phyloP scores from a whole-genome alignment of 2,888 invertebrate genomes.

The Conomelus anceps region DNA sequence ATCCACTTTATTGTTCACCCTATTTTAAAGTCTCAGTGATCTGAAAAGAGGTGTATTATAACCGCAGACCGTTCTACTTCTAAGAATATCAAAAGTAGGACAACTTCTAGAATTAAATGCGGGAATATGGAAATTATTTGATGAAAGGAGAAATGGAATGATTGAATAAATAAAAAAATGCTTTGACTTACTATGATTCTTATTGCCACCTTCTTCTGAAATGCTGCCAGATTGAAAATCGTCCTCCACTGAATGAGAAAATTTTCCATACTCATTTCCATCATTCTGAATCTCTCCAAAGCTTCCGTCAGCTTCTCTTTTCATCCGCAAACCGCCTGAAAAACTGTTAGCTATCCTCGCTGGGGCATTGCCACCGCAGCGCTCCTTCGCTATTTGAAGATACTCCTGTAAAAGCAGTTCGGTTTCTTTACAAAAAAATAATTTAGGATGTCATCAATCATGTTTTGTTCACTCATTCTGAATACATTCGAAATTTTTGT shows the following conservation, averaged over 20 bases:
- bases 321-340: neutral
- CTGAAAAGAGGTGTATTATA: too few species aligned
- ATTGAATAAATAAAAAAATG: too few species aligned
- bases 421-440: neutral
- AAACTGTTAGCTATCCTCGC: neutral
- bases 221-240: neutral
- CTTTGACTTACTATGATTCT: neutral
- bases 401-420: slow-evolving; percentile 6
- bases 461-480: too few species aligned
- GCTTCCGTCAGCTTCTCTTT: neutral
- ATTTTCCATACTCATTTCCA: neutral
- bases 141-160: too few species aligned
- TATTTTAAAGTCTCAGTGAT: too few species aligned
- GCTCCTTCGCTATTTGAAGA: slow-evolving; percentile 3
- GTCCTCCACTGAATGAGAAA: neutral
- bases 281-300: slow-evolving; percentile 16
- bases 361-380: neutral
- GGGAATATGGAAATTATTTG: too few species aligned
- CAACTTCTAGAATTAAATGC: too few species aligned
- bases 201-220: neutral
- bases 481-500: too few species aligned
- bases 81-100: too few species aligned
- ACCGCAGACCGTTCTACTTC: too few species aligned
- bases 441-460: too few species aligned
- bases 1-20: too few species aligned